Evolutionary conservation across 2,888 invertebrate species (phyloP).

Genomic region (Phaedon cochleariae): DNA sequence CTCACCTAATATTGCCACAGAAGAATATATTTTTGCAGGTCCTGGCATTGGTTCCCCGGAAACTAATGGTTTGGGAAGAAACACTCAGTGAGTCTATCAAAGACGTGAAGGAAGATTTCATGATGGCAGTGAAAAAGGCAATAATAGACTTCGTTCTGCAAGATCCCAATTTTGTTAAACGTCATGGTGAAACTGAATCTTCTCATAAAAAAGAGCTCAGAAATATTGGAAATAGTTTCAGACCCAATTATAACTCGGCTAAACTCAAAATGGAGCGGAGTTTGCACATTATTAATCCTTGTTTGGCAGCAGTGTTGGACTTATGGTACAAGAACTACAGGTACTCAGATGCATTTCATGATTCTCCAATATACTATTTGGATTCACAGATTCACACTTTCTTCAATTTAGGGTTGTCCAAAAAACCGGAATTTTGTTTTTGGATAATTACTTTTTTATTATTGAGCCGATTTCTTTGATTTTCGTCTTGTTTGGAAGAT

Average conservation of each 20-base stretch:
- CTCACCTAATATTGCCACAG: too few relatives aligned
- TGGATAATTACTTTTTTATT: too few relatives aligned
- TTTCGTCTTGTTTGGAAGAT: too few relatives aligned
- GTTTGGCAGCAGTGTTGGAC: slow-evolving; percentile 80
- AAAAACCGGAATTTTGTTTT: too few relatives aligned
- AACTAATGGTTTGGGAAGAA: slow-evolving; percentile 70
- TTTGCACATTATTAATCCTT: slow-evolving; percentile 81
- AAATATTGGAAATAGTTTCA: slow-evolving; percentile 73
- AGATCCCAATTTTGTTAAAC: slow-evolving; percentile 72
- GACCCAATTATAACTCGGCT: slow-evolving; percentile 62
- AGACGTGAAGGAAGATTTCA: slow-evolving; percentile 87
- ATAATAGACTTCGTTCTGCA: slow-evolving; percentile 91
- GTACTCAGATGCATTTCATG: slow-evolving; percentile 6
- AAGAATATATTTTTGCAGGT: too few relatives aligned
- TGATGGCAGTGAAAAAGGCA: slow-evolving; percentile 88
- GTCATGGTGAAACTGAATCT: slow-evolving; percentile 64
- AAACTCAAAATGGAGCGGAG: slow-evolving; percentile 67
- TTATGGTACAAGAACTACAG: slow-evolving; percentile 71
- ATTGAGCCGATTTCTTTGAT: too few relatives aligned
- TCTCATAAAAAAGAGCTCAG: slow-evolving; percentile 68
- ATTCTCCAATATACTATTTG: background rate
- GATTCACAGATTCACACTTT: too few relatives aligned
- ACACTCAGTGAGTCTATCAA: slow-evolving; percentile 71
- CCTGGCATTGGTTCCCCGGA: slow-evolving; percentile 70
- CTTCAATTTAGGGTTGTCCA: too few relatives aligned